A percentile compares a stretch with the other conserved stretches of the same genome.
Conservation (phyloP, 1,140 invertebrate species). For the Drosophila ohnishii region DNA sequence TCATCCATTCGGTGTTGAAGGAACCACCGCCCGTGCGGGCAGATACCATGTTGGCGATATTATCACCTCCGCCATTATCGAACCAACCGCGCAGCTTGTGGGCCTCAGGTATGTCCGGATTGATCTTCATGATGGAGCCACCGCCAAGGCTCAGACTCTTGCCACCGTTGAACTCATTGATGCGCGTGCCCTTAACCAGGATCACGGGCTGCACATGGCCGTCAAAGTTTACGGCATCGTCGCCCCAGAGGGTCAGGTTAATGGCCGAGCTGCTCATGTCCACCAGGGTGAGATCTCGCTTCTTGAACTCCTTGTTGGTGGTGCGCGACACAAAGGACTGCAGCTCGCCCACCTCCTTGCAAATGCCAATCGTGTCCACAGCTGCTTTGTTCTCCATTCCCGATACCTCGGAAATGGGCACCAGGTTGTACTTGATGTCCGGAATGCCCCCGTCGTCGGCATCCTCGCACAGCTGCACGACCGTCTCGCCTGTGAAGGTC, state of each 20-base stretch:
- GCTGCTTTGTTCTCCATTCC: constrained; percentile 87
- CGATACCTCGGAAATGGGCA: constrained; percentile 90
- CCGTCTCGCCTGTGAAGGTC: constrained; percentile 92
- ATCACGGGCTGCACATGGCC: constrained; percentile 90
- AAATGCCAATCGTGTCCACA: constrained; percentile 96
- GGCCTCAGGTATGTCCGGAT: constrained; percentile 95
- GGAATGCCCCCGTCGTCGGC: constrained; percentile 88
- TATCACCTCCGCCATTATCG: constrained; percentile 88
- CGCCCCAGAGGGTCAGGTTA: constrained; percentile 90
- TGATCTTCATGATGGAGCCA: constrained; percentile 88
- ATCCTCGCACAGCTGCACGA: constrained; percentile 88
- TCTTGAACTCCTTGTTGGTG: constrained; percentile 92
- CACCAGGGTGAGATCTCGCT: constrained; percentile 94
- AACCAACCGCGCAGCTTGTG: constrained; percentile 95
- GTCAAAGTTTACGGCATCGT: constrained; percentile 93
- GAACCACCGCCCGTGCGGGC: constrained; percentile 83
- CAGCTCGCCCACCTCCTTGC: constrained; percentile 90
- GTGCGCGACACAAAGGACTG: constrained; percentile 88
- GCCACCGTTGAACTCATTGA: constrained; percentile 91
- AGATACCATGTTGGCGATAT: constrained; percentile 87
- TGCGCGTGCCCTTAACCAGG: constrained; percentile 90
- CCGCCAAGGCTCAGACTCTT: constrained; percentile 84
- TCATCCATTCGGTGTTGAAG: constrained; percentile 86
- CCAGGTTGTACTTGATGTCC: constrained; percentile 92
- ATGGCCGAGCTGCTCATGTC: constrained; percentile 93